Percentiles rank a stretch among this genome's conserved stretches.
phyloP scores from a whole-genome alignment of 2,113 vertebrate species.

The Coptodon bakossiorum region DNA sequence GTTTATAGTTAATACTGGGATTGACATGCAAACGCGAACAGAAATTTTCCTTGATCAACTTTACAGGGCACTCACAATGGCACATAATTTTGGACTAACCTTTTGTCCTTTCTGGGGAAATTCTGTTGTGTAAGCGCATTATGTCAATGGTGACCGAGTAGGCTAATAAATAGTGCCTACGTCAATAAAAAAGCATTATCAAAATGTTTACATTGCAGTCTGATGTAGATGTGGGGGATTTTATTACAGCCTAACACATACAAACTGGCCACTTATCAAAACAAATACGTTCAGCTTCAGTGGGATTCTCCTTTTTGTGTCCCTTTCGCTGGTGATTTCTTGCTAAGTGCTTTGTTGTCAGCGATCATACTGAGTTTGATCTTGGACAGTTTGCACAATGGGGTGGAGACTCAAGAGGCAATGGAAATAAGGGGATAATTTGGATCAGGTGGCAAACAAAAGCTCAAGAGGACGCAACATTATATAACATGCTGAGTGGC shows the following conservation, averaged over 20 bases:
- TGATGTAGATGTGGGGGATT: neutral
- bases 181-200: neutral
- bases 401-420: neutral
- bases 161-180: neutral
- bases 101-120: neutral
- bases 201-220: neutral
- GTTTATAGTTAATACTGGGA: neutral
- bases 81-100: neutral
- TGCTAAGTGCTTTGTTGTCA: neutral
- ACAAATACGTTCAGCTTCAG: neutral
- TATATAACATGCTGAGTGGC: constrained; percentile 27
- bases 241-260: neutral
- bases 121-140: neutral
- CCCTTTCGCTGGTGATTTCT: neutral
- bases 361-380: neutral
- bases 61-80: neutral
- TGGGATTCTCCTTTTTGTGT: neutral
- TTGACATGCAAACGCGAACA: fast-evolving
- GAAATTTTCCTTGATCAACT: neutral
- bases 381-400: constrained; percentile 14
- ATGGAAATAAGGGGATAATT: constrained; percentile 55
- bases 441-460: constrained; percentile 44
- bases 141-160: neutral
- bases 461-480: constrained; percentile 15
- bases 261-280: neutral